A percentile compares a stretch with the other conserved stretches of the same genome.
Evolutionary conservation across 2,888 invertebrate genomes (phyloP).

Genomic region (Amphipyra tragopoginis): DNA sequence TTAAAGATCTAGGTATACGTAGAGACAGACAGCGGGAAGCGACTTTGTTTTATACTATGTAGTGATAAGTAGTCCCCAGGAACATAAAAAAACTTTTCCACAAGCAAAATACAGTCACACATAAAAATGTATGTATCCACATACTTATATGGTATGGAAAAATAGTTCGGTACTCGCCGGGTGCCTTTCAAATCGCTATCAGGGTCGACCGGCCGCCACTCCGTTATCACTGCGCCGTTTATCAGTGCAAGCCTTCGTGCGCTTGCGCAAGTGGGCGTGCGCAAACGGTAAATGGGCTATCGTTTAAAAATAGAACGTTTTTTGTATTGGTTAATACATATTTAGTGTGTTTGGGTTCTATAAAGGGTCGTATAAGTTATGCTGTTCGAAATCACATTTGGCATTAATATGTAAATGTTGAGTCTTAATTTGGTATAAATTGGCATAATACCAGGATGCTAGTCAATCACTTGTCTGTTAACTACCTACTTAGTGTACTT

Average conservation of each 20-base stretch:
- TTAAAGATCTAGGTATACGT: no score
- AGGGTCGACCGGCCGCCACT: slow-evolving; percentile 50
- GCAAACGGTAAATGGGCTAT: slow-evolving; percentile 27
- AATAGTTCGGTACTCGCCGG: slow-evolving; percentile 34
- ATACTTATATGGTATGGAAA: slow-evolving; percentile 44
- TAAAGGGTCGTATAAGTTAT: background rate
- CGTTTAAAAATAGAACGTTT: slow-evolving; percentile 19
- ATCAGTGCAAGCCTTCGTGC: slow-evolving; percentile 49
- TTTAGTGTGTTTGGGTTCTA: background rate
- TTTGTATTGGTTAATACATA: background rate
- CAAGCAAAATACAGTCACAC: slow-evolving; percentile 6
- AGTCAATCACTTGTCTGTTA: slow-evolving; percentile 8
- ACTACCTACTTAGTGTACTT: background rate
- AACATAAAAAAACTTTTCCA: slow-evolving; percentile 16
- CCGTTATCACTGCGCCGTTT: slow-evolving; percentile 55
- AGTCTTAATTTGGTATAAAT: no score
- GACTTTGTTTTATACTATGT: no score
- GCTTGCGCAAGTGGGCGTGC: slow-evolving; percentile 46
- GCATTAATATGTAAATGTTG: no score
- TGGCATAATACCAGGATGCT: background rate
- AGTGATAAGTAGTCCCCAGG: no score
- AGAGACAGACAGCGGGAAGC: no score
- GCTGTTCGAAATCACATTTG: no score
- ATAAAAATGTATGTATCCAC: slow-evolving; percentile 19
- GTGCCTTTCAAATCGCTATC: slow-evolving; percentile 56